phyloP scores from a whole-genome alignment of 2,888 invertebrate species.

The Zonitis immaculata region DNA sequence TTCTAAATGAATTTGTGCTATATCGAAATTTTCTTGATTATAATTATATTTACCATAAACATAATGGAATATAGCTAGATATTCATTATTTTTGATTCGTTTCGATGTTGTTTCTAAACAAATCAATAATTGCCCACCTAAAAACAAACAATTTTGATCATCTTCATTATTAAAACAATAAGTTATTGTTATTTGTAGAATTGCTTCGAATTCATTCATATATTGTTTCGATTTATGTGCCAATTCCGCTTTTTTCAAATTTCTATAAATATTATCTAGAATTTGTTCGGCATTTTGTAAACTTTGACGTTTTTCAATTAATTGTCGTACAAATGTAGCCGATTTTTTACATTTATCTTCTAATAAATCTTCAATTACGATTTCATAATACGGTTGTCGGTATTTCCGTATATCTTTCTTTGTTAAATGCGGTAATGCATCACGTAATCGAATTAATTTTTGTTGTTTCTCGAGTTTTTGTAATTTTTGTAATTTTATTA shows the following conservation, averaged over 20 bases:
- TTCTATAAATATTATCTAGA: conserved; percentile 25
- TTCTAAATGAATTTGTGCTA: conserved; percentile 33
- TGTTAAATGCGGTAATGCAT: conserved; percentile 40
- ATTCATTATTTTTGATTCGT: conserved; percentile 47
- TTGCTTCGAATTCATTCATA: conserved; percentile 38
- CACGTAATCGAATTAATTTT: conserved; percentile 31
- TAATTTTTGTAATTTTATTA: not conserved
- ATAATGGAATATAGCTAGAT: conserved; percentile 52
- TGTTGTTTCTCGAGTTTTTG: conserved; percentile 1
- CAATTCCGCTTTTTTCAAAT: conserved; percentile 9
- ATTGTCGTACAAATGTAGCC: conserved; percentile 51
- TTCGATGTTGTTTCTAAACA: conserved; percentile 50
- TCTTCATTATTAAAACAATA: conserved; percentile 48
- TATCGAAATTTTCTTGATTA: conserved; percentile 49
- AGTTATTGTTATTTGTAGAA: conserved; percentile 47
- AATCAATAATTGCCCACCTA: conserved; percentile 54
- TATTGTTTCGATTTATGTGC: conserved; percentile 22
- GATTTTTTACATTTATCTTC: conserved; percentile 53
- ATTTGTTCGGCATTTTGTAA: conserved; percentile 37
- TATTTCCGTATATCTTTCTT: conserved; percentile 38
- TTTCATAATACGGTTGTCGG: conserved; percentile 52
- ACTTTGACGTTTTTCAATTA: conserved; percentile 54
- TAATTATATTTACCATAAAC: conserved; percentile 53
- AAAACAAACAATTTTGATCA: conserved; percentile 50
- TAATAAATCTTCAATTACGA: conserved; percentile 53